Conservation (phyloP, 2,888 invertebrate genomes). For the Polyommatus icarus region DNA sequence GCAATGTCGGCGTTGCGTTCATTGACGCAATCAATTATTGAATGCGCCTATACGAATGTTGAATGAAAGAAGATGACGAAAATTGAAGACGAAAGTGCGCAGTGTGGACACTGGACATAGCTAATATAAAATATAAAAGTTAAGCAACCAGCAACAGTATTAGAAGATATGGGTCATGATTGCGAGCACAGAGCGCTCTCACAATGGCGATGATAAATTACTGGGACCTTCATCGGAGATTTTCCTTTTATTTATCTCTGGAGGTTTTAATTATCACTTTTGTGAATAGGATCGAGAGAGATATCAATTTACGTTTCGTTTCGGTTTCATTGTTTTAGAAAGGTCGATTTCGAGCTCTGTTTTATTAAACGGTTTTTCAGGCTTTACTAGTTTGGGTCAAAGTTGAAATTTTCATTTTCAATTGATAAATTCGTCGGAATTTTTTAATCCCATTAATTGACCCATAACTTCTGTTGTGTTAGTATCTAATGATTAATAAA, state of each 20-base stretch:
- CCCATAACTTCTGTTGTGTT: too few species aligned
- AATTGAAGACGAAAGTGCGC: too few species aligned
- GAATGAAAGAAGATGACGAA: too few species aligned
- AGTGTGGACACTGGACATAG: too few species aligned
- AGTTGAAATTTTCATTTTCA: background rate
- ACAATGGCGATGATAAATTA: slow-evolving; percentile 42
- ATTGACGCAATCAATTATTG: too few species aligned
- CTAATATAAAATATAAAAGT: too few species aligned
- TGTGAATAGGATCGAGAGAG: slow-evolving; percentile 10
- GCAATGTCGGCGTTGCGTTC: too few species aligned
- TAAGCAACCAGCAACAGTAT: slow-evolving; percentile 33
- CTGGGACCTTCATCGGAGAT: slow-evolving; percentile 31
- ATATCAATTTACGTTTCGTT: slow-evolving; percentile 10
- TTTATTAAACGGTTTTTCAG: background rate
- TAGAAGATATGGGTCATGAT: slow-evolving; percentile 35
- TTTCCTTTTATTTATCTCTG: slow-evolving; percentile 24
- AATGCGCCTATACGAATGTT: too few species aligned
- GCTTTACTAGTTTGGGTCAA: background rate
- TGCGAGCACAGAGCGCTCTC: slow-evolving; percentile 34
- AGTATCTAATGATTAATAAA: too few species aligned
- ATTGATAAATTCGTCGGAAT: background rate
- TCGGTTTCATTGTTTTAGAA: background rate
- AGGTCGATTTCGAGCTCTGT: background rate
- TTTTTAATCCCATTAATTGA: too few species aligned
- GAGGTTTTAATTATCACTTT: slow-evolving; percentile 19